Base-by-base conservation (phyloP, 2,113 vertebrate genomes). In the Butorides virescens region DNA sequence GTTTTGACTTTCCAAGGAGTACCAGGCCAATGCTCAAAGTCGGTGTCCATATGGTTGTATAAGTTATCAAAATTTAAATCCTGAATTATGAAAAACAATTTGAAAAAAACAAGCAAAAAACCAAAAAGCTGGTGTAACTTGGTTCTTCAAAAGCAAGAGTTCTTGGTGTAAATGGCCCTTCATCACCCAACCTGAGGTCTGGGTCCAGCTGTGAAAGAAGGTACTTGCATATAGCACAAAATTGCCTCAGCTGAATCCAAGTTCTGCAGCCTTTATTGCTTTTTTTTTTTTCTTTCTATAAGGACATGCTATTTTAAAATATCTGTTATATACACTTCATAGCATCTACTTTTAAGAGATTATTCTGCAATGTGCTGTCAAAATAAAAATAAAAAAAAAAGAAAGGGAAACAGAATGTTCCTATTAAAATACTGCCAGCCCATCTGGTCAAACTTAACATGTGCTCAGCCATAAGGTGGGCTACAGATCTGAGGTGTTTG, bases 221-320 rank as follows among this genome's bases (percentile, higher is more conserved):
- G 15, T 59, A 9, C 20, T 66, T 65, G 7, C 5, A 39, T 5
- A 36, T 11, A 80, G 8, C 11, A 66, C 5, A 52, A 44, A 70
- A 62, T 77, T 66, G 15, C 23, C 21, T 56, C 30, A n/a, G 4
- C 2, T 62, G 12, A 85, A 77, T 58, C 4, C 7, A 85, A 19
- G 14, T 52, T 90, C 15, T 73, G 7, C 2, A 21, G 6, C 4
- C 0, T 67, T 67, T 46, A 2, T 32, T 47, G 2, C 11, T 36
- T 1, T 49, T 2, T 58, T 58, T 30, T 71, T 76, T 85, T 23
- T 9, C 9, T 71, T 67, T 66, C 0, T 2, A 11, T 1, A 5
- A 67, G 11, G 7, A 53, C 23, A 39, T 19, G 13, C 0, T 47
- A 13, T 30, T 83, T 91, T 19, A 65, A 73, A 93, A 50, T 74